phyloP scores from a whole-genome alignment of 2,888 invertebrate genomes.

The Hypomecis atomaria region DNA sequence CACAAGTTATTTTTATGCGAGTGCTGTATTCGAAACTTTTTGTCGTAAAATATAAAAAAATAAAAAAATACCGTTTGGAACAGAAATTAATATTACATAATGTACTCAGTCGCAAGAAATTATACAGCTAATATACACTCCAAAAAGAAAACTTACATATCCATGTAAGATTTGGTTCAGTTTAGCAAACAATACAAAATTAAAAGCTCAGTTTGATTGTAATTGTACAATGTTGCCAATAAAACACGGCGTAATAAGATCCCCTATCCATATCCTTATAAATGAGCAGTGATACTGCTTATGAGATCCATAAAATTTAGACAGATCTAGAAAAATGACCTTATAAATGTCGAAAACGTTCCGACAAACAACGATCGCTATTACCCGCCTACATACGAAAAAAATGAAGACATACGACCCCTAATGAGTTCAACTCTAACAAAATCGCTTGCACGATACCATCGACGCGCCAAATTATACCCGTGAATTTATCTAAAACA shows the following conservation, averaged over 20 bases:
- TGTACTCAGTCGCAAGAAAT: too few relatives aligned
- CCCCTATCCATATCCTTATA: neutral
- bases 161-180: too few relatives aligned
- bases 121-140: too few relatives aligned
- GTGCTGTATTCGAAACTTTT: too few relatives aligned
- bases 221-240: neutral
- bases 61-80: too few relatives aligned
- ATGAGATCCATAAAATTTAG: conserved; percentile 4
- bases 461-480: conserved; percentile 42
- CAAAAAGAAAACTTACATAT: too few relatives aligned
- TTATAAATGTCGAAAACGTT: conserved; percentile 4
- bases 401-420: conserved; percentile 28
- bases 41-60: too few relatives aligned
- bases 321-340: neutral
- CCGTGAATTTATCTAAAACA: conserved; percentile 43
- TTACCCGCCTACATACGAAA: conserved; percentile 16
- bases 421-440: conserved; percentile 32
- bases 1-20: too few relatives aligned
- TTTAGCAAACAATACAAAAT: too few relatives aligned
- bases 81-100: too few relatives aligned
- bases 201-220: too few relatives aligned
- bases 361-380: conserved; percentile 16
- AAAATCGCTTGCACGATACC: conserved; percentile 36
- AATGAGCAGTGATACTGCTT: neutral
- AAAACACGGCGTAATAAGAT: neutral